Base-by-base conservation (phyloP, 2,888 invertebrate genomes). In the Erebia epiphron region DNA sequence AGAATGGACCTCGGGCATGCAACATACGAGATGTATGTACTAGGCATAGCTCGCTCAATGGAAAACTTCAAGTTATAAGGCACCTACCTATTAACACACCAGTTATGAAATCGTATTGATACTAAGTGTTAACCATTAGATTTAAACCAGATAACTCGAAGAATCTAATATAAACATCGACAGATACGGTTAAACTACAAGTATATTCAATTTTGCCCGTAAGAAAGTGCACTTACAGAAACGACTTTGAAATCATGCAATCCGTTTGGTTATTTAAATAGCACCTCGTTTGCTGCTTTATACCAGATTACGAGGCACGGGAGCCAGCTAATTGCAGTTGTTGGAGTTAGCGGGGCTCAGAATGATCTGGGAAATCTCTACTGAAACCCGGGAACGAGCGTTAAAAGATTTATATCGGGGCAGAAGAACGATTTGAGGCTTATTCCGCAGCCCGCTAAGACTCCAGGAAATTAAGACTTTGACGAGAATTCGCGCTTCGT, bases 341-440 rank as follows among this genome's bases (percentile, higher is more conserved):
- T 88, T 84, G 81, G 88, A 88, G 88, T 91, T 89, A 89, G 85
- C 84, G 80, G 72, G 82, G 83, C 83, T 85, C 83, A 78, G 78
- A 82, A 76, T 83, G 86, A 88, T 88, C 88, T 84, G 79, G 79
- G 83, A 49, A 67, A 58, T 49, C 67, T 67, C 57, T 26, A 67
- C 67, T 67, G 58, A 83, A 87, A 88, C 81, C 84, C 84, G 80
- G 81, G 85, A 86, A 91, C 86, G 89, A 90, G 90, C 88, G 92
- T 89, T 91, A 86, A 90, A 88, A 93, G 92, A 92, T 92, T 92
- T 92, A 92, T 93, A 91, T 90, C 90, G 81, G 83, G 79, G 80
- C 82, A 82, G 81, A 82, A 82, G 79, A 83, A 81, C 82, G 84
- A 83, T 83, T 82, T 82, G 75, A 78, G 77, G 81, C 82, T 77